Evolutionary conservation across 2,888 invertebrate genomes (phyloP).

Genomic region (Lumbricus terrestris): DNA sequence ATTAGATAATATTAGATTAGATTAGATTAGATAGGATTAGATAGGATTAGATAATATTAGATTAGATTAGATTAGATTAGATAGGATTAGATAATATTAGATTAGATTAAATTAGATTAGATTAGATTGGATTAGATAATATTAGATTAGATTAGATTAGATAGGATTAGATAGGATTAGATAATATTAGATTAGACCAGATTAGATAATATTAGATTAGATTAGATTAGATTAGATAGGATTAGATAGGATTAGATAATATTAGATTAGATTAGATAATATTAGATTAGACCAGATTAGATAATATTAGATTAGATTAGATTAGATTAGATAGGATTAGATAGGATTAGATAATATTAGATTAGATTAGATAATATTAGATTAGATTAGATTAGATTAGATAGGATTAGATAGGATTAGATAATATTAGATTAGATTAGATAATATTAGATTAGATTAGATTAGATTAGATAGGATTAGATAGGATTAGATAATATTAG

Average conservation of each 20-base stretch:
- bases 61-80: not conserved
- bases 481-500: not conserved
- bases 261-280: not conserved
- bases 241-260: too few species aligned
- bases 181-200: not conserved
- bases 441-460: too few species aligned
- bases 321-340: too few species aligned
- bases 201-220: too few species aligned
- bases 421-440: too few species aligned
- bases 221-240: too few species aligned
- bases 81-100: too few species aligned
- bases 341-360: too few species aligned
- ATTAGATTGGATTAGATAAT: too few species aligned
- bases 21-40: not conserved
- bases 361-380: not conserved
- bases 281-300: not conserved
- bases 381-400: not conserved
- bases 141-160: not conserved
- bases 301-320: not conserved
- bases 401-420: not conserved
- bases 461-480: not conserved
- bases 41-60: not conserved
- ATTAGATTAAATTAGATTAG: too few species aligned
- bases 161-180: not conserved
- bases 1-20: too few species aligned